These are phyloP conservation scores for Lethenteron reissneri DNA, from an alignment of 2,113 vertebrate species.

Conservation along the genomic window DNA sequence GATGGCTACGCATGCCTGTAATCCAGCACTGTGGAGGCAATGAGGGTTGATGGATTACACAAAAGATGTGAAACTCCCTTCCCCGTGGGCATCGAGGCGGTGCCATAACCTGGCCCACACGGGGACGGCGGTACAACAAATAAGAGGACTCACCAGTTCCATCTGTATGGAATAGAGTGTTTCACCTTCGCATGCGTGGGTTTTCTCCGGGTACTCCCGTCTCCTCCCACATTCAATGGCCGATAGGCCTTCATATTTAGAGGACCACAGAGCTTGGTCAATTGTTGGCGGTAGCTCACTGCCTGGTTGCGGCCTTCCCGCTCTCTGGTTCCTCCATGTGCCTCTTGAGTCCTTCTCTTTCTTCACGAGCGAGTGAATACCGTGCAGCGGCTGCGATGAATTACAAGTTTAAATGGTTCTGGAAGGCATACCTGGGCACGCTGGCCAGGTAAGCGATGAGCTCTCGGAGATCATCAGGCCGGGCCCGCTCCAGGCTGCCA, in stretches of 20 bases:
- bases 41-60: too few relatives aligned
- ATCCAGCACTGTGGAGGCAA: too few relatives aligned
- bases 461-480: constrained; percentile 77
- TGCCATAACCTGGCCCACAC: too few relatives aligned
- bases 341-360: background rate
- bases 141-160: too few relatives aligned
- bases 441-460: constrained; percentile 95
- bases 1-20: too few relatives aligned
- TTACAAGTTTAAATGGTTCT: background rate
- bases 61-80: too few relatives aligned
- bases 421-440: constrained; percentile 51
- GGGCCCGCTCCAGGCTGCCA: constrained; percentile 98
- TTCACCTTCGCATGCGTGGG: background rate
- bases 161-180: background rate
- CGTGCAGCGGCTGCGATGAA: background rate
- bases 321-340: background rate
- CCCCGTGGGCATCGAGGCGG: too few relatives aligned
- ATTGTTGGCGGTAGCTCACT: background rate
- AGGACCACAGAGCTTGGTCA: background rate
- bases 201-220: background rate
- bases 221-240: background rate
- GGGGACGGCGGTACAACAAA: too few relatives aligned
- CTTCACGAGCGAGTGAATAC: background rate
- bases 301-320: background rate
- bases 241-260: background rate